Evolutionary conservation across 2,888 invertebrate genomes (phyloP).

Genomic region (Drosophila histrio): DNA sequence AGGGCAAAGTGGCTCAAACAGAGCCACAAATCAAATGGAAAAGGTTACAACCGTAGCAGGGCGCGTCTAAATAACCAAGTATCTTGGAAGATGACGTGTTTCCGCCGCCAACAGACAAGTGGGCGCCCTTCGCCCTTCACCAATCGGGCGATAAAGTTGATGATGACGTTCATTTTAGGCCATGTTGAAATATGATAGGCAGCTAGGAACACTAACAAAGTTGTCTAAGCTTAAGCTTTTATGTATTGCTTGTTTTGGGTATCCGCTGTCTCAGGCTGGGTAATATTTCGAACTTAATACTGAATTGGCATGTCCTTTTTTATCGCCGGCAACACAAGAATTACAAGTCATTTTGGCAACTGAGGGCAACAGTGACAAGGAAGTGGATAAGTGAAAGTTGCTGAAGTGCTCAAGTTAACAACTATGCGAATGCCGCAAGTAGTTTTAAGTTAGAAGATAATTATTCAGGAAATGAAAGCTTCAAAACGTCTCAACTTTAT

Average conservation of each 20-base stretch:
- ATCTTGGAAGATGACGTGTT: conserved; percentile 49
- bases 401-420: neutral
- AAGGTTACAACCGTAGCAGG: conserved; percentile 48
- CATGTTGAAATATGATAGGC: conserved; percentile 24
- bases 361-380: conserved; percentile 2
- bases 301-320: conserved; percentile 13
- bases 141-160: conserved; percentile 19
- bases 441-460: neutral
- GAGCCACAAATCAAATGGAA: conserved; percentile 60
- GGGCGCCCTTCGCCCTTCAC: conserved; percentile 44
- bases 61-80: conserved; percentile 11
- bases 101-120: conserved; percentile 42
- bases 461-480: conserved; percentile 20
- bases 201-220: conserved; percentile 7
- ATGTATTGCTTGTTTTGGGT: neutral
- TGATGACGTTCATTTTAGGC: conserved; percentile 24
- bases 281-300: neutral
- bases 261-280: conserved; percentile 9
- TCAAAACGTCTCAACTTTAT: neutral
- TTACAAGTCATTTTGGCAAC: conserved; percentile 1
- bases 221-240: conserved; percentile 16
- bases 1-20: conserved; percentile 34
- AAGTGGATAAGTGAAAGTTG: conserved; percentile 15
- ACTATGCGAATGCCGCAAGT: neutral
- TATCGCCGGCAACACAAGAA: neutral